These are phyloP conservation scores for Ariolimax columbianus DNA, from an alignment of 2,888 invertebrate species.

Conservation along the genomic window DNA sequence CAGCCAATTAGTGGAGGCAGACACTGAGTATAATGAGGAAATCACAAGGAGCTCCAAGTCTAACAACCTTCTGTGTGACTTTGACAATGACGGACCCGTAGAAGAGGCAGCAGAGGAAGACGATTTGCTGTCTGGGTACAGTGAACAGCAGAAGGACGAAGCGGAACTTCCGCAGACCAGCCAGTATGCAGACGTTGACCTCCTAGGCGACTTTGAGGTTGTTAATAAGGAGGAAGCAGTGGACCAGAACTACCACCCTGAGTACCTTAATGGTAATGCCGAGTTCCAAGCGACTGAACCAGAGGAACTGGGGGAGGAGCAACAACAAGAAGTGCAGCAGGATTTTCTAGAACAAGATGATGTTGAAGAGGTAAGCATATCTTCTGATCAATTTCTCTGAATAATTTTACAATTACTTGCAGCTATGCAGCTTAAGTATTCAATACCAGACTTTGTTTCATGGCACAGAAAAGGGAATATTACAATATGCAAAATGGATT, in stretches of 20 bases:
- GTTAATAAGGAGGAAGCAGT: neutral
- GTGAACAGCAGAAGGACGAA: neutral
- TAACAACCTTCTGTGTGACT: slow-evolving; percentile 31
- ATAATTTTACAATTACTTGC: too few relatives aligned
- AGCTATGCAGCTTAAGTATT: too few relatives aligned
- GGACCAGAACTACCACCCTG: neutral
- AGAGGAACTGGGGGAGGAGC: neutral
- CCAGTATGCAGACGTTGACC: slow-evolving; percentile 1
- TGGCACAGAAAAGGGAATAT: too few relatives aligned
- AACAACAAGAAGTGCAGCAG: neutral
- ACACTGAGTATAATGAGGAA: slow-evolving; percentile 53
- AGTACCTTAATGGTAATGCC: neutral
- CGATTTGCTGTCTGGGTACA: neutral
- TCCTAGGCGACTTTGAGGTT: slow-evolving; percentile 27
- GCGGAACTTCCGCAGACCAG: neutral
- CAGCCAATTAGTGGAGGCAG: neutral
- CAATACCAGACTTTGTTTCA: too few relatives aligned
- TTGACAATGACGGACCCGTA: neutral
- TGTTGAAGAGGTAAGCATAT: neutral
- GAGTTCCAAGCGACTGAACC: neutral
- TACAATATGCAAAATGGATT: too few relatives aligned
- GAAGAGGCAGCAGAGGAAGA: neutral
- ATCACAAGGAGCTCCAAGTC: neutral
- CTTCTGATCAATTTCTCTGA: neutral
- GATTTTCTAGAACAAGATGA: neutral